These are phyloP conservation scores for Palythoa caribaeorum DNA, from an alignment of 92 coral and sea anemone species.

Conservation along the genomic window DNA sequence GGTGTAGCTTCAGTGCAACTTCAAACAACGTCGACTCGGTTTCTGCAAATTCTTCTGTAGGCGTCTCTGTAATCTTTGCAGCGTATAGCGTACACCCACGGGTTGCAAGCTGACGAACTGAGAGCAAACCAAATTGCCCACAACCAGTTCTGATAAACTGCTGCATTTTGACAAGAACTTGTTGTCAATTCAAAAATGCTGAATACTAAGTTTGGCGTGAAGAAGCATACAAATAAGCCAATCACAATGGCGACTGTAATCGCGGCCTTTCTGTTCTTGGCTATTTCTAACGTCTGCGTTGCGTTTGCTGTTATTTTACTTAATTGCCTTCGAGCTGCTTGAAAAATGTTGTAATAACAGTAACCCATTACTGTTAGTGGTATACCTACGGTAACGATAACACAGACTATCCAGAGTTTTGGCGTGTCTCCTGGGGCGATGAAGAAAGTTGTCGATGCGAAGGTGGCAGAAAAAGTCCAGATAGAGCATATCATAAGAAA, in stretches of 20 bases:
- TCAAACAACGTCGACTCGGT: too few species aligned
- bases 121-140: slow-evolving; percentile 50
- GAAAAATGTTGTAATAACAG: background rate
- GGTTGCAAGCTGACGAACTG: slow-evolving; percentile 47
- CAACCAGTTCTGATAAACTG: slow-evolving; percentile 47
- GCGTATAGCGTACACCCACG: slow-evolving; percentile 54
- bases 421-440: background rate
- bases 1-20: too few species aligned
- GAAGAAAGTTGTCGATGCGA: background rate
- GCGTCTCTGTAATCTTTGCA: background rate
- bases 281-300: slow-evolving; percentile 12
- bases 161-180: slow-evolving; percentile 36
- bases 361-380: background rate
- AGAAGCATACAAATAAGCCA: slow-evolving; percentile 32
- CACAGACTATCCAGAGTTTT: background rate
- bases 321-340: slow-evolving; percentile 35
- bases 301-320: slow-evolving; percentile 19
- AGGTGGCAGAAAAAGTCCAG: background rate
- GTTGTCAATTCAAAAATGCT: slow-evolving; percentile 36
- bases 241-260: slow-evolving; percentile 46
- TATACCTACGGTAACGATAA: background rate
- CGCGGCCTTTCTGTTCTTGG: slow-evolving; percentile 43
- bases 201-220: slow-evolving; percentile 47
- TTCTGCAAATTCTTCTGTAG: background rate
- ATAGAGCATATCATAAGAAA: background rate